Conservation (phyloP, 2,888 invertebrate species). For the Syrphus vitripennis region DNA sequence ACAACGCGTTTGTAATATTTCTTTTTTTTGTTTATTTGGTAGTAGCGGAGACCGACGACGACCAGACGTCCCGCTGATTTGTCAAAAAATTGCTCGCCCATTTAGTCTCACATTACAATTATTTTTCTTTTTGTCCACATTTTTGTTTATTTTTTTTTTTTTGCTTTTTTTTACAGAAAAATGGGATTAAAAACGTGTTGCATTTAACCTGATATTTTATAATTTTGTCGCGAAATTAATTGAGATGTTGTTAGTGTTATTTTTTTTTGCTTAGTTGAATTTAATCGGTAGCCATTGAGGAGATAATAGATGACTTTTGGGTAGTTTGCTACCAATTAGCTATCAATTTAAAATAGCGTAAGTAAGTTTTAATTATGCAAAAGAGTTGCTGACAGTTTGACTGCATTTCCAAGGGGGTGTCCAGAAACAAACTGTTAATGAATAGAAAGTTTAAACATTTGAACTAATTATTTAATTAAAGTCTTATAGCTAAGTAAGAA, state of each 20-base stretch:
- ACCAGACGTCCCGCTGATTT: constrained; percentile 14
- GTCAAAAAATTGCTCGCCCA: constrained; percentile 47
- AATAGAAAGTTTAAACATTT: background rate
- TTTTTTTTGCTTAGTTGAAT: background rate
- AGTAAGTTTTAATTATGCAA: constrained; percentile 7
- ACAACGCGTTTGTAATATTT: background rate
- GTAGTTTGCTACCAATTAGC: background rate
- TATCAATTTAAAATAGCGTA: background rate
- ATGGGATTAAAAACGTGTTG: constrained; percentile 11
- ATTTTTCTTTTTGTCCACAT: background rate
- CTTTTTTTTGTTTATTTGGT: background rate
- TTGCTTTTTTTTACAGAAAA: background rate
- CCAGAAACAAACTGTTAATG: background rate
- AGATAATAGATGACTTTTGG: constrained; percentile 18
- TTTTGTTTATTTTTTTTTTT: background rate
- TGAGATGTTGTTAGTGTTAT: constrained; percentile 37
- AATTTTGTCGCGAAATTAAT: constrained; percentile 52
- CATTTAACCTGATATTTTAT: constrained; percentile 27
- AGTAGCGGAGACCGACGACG: no score
- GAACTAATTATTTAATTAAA: background rate
- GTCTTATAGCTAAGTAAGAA: no score
- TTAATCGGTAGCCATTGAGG: constrained; percentile 10
- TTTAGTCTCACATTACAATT: constrained; percentile 23
- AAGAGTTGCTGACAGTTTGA: constrained; percentile 23
- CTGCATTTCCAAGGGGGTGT: background rate